Percentiles rank a stretch among this genome's conserved stretches.
These are phyloP conservation scores for Mico argentatus DNA, from an alignment of 2,797 vertebrate species.

Conservation along the genomic window DNA sequence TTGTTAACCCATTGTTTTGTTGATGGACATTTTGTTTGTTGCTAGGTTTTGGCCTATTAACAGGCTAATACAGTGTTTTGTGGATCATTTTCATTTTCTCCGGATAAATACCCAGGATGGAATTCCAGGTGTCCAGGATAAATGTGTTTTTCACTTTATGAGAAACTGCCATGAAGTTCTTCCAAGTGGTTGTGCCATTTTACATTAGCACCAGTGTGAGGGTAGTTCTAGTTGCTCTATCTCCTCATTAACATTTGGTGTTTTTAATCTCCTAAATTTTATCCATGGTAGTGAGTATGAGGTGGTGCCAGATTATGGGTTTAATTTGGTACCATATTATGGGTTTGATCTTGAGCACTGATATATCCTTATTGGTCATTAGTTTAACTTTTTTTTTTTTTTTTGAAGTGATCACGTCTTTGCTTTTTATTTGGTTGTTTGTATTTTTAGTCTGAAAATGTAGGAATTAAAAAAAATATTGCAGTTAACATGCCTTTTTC, in stretches of 20 bases:
- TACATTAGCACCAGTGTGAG: neutral
- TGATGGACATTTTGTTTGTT: neutral
- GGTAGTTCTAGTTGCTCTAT: neutral
- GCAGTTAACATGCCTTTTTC: neutral
- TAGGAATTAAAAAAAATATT: neutral
- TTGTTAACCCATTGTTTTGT: neutral
- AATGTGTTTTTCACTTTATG: slow-evolving; percentile 7
- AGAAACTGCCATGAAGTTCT: neutral
- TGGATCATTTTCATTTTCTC: neutral
- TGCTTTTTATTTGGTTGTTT: neutral
- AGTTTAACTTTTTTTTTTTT: neutral
- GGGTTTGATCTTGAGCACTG: neutral
- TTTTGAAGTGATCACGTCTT: neutral
- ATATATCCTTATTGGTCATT: neutral
- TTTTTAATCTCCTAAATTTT: neutral
- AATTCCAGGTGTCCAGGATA: neutral
- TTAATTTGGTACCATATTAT: neutral
- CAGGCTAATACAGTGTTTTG: neutral
- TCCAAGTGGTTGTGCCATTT: neutral
- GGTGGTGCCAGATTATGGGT: neutral
- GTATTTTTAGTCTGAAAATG: neutral
- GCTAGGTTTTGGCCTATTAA: neutral
- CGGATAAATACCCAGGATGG: neutral
- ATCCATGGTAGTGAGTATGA: neutral
- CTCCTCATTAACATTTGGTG: neutral